Evolutionary conservation across 2,113 vertebrate species (phyloP).

Genomic region (Lamprologus lemairii): DNA sequence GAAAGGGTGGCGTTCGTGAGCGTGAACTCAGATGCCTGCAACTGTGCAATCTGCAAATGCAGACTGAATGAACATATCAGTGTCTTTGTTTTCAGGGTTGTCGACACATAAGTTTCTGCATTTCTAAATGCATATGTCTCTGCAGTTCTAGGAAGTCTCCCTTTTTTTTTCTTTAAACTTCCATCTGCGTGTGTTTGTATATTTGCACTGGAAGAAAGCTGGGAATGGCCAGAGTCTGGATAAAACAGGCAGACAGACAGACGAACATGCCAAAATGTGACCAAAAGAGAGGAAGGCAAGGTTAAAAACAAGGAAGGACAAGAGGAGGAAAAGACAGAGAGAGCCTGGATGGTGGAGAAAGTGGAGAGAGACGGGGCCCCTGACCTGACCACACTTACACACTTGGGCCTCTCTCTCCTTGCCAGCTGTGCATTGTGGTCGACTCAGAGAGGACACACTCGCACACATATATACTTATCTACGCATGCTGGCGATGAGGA

Average conservation of each 20-base stretch:
- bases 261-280: conserved; percentile 48
- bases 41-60: neutral
- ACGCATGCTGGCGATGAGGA: conserved; percentile 63
- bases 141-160: conserved; percentile 10
- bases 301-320: conserved; percentile 43
- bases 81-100: neutral
- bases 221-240: conserved; percentile 33
- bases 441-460: conserved; percentile 46
- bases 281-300: conserved; percentile 35
- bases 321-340: conserved; percentile 19
- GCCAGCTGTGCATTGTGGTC: conserved; percentile 68
- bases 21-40: neutral
- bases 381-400: conserved; percentile 67
- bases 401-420: conserved; percentile 56
- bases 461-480: conserved; percentile 64
- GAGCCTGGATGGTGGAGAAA: conserved; percentile 27
- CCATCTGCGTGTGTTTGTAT: conserved; percentile 23
- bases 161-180: neutral
- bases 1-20: neutral
- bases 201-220: conserved; percentile 40
- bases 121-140: conserved; percentile 22
- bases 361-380: conserved; percentile 50
- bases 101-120: neutral
- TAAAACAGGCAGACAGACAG: conserved; percentile 34
- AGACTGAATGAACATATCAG: neutral